phyloP scores from a whole-genome alignment of 2,888 invertebrate genomes.

The Tachina grossa region DNA sequence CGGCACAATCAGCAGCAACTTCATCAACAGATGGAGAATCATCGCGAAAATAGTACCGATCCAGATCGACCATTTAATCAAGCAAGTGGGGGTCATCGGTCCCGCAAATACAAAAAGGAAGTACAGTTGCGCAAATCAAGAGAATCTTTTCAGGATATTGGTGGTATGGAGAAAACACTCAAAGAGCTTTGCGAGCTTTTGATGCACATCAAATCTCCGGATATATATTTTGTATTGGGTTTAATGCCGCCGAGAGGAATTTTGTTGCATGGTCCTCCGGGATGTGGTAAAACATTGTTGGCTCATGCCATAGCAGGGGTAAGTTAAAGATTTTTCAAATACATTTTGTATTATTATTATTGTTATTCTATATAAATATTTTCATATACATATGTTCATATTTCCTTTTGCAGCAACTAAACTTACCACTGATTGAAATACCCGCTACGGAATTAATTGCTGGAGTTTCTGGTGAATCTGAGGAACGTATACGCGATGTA shows the following conservation, averaged over 20 bases:
- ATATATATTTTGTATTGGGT: constrained; percentile 92
- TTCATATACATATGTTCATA: background rate
- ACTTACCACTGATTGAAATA: constrained; percentile 92
- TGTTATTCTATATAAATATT: background rate
- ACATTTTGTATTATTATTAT: background rate
- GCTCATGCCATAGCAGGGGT: constrained; percentile 93
- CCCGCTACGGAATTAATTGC: constrained; percentile 96
- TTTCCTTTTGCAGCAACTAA: constrained; percentile 86
- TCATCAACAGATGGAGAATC: constrained; percentile 67
- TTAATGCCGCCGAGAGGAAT: constrained; percentile 95
- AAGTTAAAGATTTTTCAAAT: constrained; percentile 76
- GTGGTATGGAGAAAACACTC: constrained; percentile 90
- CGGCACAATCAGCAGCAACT: constrained; percentile 64
- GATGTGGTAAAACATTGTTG: constrained; percentile 94
- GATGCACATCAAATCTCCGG: constrained; percentile 94
- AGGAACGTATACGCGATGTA: constrained; percentile 94
- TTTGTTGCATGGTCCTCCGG: constrained; percentile 97
- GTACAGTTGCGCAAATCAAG: constrained; percentile 75
- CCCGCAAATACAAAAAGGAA: constrained; percentile 78
- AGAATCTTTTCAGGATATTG: constrained; percentile 85
- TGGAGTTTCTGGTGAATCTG: constrained; percentile 97
- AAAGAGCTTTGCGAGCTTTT: constrained; percentile 89
- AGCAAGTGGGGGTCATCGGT: constrained; percentile 69
- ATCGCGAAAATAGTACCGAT: constrained; percentile 70
- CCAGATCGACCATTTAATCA: constrained; percentile 57